Evolutionary conservation across 2,797 vertebrate species (phyloP).

Genomic region (Acanthornis magna): DNA sequence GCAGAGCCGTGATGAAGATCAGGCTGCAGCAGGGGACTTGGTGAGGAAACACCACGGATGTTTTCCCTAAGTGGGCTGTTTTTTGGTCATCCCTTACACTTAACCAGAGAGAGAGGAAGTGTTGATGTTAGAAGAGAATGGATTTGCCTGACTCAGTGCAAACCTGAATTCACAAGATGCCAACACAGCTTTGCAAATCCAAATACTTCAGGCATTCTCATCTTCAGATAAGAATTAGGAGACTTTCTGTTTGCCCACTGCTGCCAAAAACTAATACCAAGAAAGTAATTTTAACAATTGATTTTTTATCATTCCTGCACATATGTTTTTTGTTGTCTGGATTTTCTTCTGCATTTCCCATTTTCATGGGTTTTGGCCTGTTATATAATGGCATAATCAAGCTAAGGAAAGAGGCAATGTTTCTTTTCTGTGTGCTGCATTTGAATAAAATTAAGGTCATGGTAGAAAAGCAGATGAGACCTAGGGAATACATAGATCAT

Average conservation of each 20-base stretch:
- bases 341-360: conserved; percentile 42
- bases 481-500: not conserved
- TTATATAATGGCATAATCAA: not conserved
- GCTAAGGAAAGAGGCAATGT: not conserved
- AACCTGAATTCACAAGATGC: not conserved
- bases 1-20: not conserved
- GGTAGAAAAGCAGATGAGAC: conserved; percentile 22
- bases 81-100: not conserved
- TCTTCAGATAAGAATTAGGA: not conserved
- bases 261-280: not conserved
- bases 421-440: not conserved
- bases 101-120: not conserved
- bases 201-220: not conserved
- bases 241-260: not conserved
- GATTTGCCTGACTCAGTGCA: not conserved
- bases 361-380: conserved; percentile 48
- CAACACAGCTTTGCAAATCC: not conserved
- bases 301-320: not conserved
- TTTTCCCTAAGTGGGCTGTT: not conserved
- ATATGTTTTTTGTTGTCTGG: conserved; percentile 7
- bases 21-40: not conserved
- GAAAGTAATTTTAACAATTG: not conserved
- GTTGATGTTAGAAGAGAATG: not conserved
- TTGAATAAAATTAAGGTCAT: conserved; percentile 12
- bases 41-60: not conserved